Evolutionary conservation across 2,797 vertebrate species (phyloP), one percentile per base, ranked within the genome.

Genomic region (Morelia viridis): DNA sequence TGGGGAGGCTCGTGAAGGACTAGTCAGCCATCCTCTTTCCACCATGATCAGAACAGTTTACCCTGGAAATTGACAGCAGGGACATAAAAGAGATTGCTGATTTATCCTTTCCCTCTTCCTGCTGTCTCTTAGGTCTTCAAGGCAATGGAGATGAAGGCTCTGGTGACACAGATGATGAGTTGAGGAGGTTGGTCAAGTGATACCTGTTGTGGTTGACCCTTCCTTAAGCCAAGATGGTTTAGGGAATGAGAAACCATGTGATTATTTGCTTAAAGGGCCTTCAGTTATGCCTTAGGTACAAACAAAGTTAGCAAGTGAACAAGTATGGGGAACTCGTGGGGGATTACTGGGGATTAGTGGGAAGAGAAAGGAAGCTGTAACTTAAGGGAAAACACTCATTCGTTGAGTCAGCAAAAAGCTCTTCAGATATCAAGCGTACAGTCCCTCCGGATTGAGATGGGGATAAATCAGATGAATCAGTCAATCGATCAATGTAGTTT

Each of bases 161-260:
- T 5, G 98, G 97, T 0, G 98, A 99, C 96, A 99, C 98, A 0
- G 98, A 99, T 89, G 98, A 99, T 19, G 98, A 99, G 92, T 97
- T 99, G 89, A 98, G 98, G 94, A 98, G 98, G 98, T 99, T 96
- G 96, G 93, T 87, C 61, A 57, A 26, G 28, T 2, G 35, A 85
- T 50, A 12, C 0, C 53, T 11, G 6, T n/a, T 5, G 26, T 61
- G 10, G 28, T 64, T 64, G 62, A 22, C 17, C 35, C 76, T 41
- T 68, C 53, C 24, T 28, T 12, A 28, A 7, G 8, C 11, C 41
- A 2, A 12, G 35, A 35, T 5, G 7, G 50, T 26, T 1, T 11
- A 5, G 31, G 13, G 4, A 24, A 1, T 5, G 50, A 17, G 22
- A 87, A 58, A 57, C 0, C 17, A 0, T 13, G 6, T 28, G 46